A percentile compares a stretch with the other conserved stretches of the same genome.
Evolutionary conservation across 2,797 vertebrate species (phyloP).

Genomic region (Lagodon rhomboides): DNA sequence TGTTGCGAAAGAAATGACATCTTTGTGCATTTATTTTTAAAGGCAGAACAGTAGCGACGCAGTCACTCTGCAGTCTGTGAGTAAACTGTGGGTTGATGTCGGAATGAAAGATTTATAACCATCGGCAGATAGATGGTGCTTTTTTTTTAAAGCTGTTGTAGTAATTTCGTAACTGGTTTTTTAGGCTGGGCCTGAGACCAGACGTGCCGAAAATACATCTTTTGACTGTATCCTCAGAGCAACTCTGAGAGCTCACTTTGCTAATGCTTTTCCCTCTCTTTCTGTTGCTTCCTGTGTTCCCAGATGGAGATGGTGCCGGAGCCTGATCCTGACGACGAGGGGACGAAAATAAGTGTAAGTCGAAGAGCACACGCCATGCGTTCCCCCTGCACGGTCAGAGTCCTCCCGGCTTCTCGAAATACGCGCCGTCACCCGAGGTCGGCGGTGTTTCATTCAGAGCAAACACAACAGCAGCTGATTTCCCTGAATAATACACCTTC

Average conservation of each 20-base stretch:
- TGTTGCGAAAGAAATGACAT: constrained; percentile 23
- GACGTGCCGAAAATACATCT: constrained; percentile 16
- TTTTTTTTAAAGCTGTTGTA: constrained; percentile 6
- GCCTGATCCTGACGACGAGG: constrained; percentile 91
- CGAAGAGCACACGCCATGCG: background rate
- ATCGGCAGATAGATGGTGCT: constrained; percentile 43
- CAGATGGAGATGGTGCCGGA: constrained; percentile 92
- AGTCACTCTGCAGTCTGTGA: constrained; percentile 37
- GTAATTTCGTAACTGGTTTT: constrained; percentile 44
- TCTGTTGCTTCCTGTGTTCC: constrained; percentile 51
- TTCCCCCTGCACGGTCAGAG: background rate
- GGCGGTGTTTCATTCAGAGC: constrained; percentile 20
- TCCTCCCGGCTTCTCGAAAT: background rate
- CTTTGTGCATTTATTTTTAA: constrained; percentile 60
- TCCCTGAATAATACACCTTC: constrained; percentile 68
- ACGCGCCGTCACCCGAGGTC: background rate
- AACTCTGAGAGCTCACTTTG: constrained; percentile 7
- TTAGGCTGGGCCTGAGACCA: constrained; percentile 1
- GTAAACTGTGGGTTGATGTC: constrained; percentile 55
- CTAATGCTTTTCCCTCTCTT: constrained; percentile 47
- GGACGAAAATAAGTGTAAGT: constrained; percentile 98
- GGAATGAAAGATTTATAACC: constrained; percentile 66
- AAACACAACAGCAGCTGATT: constrained; percentile 75
- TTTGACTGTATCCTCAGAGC: constrained; percentile 12
- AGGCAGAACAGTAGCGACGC: constrained; percentile 33